These are phyloP conservation scores for Entelurus aequoreus DNA, from an alignment of 2,113 vertebrate species.

Conservation along the genomic window DNA sequence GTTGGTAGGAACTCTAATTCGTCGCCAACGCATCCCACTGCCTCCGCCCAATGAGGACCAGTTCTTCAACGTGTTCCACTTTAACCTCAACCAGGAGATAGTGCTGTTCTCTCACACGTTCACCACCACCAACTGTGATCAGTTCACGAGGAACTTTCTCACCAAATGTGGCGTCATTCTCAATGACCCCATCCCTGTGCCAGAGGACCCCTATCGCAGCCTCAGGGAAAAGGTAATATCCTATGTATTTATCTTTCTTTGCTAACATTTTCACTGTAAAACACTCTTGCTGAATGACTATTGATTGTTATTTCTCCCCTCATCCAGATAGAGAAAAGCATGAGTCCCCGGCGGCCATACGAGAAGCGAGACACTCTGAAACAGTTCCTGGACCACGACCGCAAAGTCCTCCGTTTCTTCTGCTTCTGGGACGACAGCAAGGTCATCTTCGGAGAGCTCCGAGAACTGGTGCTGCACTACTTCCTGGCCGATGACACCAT, in stretches of 20 bases:
- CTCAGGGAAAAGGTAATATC: slow-evolving; percentile 62
- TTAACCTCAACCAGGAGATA: slow-evolving; percentile 83
- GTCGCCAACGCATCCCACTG: slow-evolving; percentile 81
- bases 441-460: slow-evolving; percentile 59
- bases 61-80: slow-evolving; percentile 82
- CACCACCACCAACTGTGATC: slow-evolving; percentile 80
- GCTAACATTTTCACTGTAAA: background rate
- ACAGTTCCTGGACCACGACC: slow-evolving; percentile 82
- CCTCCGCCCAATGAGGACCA: slow-evolving; percentile 80
- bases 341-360: slow-evolving; percentile 78
- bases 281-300: no score
- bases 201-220: slow-evolving; percentile 78
- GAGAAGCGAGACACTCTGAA: slow-evolving; percentile 75
- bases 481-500: slow-evolving; percentile 87
- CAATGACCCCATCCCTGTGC: slow-evolving; percentile 61
- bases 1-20: slow-evolving; percentile 77
- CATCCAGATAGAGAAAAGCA: slow-evolving; percentile 62
- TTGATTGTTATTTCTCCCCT: background rate
- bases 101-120: slow-evolving; percentile 79
- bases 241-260: background rate
- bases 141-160: slow-evolving; percentile 84
- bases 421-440: slow-evolving; percentile 83
- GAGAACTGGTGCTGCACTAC: slow-evolving; percentile 81
- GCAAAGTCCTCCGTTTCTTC: slow-evolving; percentile 82
- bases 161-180: slow-evolving; percentile 78